Percentiles rank a stretch among this genome's conserved stretches.
Evolutionary conservation across 2,797 vertebrate genomes (phyloP).

Genomic region (Salarias fasciatus): DNA sequence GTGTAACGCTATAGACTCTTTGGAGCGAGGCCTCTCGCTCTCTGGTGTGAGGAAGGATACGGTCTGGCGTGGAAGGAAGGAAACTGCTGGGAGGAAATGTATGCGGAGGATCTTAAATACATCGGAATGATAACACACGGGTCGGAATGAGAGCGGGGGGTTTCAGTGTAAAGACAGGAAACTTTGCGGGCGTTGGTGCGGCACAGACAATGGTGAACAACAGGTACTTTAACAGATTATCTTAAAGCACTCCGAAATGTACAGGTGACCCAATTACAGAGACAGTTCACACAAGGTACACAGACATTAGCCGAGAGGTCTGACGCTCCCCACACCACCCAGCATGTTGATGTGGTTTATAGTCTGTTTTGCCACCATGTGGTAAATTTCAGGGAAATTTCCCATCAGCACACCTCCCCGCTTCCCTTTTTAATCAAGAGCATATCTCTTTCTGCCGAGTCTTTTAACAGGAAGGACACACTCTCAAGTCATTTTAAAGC

Average conservation of each 20-base stretch:
- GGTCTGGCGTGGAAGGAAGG: slow-evolving; percentile 18
- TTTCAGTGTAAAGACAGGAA: neutral
- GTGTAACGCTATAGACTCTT: slow-evolving; percentile 1
- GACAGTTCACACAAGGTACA: too few species aligned
- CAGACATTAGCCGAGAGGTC: too few species aligned
- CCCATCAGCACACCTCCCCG: too few species aligned
- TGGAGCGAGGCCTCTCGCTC: slow-evolving; percentile 10
- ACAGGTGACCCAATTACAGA: too few species aligned
- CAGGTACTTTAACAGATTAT: too few species aligned
- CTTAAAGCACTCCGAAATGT: too few species aligned
- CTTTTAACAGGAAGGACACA: neutral
- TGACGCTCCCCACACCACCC: too few species aligned
- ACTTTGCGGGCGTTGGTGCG: neutral
- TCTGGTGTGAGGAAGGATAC: slow-evolving; percentile 19
- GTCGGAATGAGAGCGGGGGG: neutral
- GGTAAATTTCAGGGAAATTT: neutral
- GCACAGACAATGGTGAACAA: slow-evolving; percentile 1
- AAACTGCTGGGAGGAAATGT: slow-evolving; percentile 8
- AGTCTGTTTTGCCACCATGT: neutral
- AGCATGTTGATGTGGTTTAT: neutral
- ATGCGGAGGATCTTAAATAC: slow-evolving; percentile 1
- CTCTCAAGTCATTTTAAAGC: neutral
- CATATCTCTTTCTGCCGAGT: neutral
- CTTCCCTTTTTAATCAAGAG: neutral
- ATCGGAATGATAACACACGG: slow-evolving; percentile 4